Percentiles rank a stretch among this genome's conserved stretches.
These are phyloP conservation scores for Poecilobothrus nobilitatus DNA, from an alignment of 2,888 invertebrate genomes.

Conservation along the genomic window DNA sequence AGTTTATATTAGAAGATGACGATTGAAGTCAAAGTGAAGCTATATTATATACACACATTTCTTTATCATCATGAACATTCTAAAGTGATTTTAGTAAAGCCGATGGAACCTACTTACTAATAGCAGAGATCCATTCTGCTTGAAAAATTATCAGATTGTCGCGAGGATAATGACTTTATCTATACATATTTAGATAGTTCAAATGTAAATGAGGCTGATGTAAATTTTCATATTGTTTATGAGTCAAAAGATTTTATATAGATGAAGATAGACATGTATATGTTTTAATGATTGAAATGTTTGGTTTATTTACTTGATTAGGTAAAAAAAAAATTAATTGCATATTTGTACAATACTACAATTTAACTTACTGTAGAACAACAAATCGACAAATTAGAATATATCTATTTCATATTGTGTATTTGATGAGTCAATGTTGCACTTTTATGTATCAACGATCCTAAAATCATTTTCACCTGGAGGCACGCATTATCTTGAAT, in stretches of 20 bases:
- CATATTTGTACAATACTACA: slow-evolving; percentile 87
- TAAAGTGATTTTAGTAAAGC: slow-evolving; percentile 49
- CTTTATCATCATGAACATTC: slow-evolving; percentile 77
- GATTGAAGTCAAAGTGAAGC: slow-evolving; percentile 81
- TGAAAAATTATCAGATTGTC: slow-evolving; percentile 51
- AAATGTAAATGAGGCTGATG: slow-evolving; percentile 36
- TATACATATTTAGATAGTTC: slow-evolving; percentile 64
- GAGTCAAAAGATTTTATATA: slow-evolving; percentile 74
- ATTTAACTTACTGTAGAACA: slow-evolving; percentile 84
- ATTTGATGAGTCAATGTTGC: slow-evolving; percentile 83
- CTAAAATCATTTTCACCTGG: slow-evolving; percentile 87
- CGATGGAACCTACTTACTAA: slow-evolving; percentile 29
- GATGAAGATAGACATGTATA: slow-evolving; percentile 91
- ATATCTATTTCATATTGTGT: slow-evolving; percentile 81
- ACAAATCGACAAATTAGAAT: slow-evolving; percentile 84
- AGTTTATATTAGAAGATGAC: slow-evolving; percentile 83
- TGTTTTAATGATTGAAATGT: slow-evolving; percentile 75
- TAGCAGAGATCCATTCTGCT: slow-evolving; percentile 38
- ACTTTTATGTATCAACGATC: slow-evolving; percentile 74
- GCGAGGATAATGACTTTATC: slow-evolving; percentile 76
- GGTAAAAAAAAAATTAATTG: slow-evolving; percentile 78
- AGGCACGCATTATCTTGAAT: slow-evolving; percentile 58
- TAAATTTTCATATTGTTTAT: slow-evolving; percentile 44
- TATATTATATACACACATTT: slow-evolving; percentile 79
- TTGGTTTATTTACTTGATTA: slow-evolving; percentile 82